Base-by-base conservation (phyloP, 2,113 vertebrate species). In the Clarias batrachus region DNA sequence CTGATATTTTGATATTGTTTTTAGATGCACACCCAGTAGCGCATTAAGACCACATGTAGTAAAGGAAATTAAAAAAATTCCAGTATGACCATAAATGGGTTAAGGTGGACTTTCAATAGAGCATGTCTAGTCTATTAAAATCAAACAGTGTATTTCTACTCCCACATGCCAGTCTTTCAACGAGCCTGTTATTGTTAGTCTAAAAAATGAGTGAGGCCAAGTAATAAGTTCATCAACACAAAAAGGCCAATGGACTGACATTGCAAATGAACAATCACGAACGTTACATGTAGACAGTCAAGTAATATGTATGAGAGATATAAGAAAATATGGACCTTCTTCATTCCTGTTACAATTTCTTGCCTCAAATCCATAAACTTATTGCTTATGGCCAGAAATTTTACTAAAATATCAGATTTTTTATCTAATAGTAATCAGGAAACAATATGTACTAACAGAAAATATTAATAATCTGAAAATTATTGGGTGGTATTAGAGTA, bases 1-100 rank as follows among this genome's bases (percentile, higher is more conserved):
- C 48, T 48, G 48, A 48, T 7, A 33, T 33, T 79, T 33, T 79
- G 9, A 62, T 37, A 80, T 62, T 80, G 76, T 79, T 79, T 79
- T 79, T 19, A 81, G 30, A 62, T 25, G 57, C 27, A 23, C 19
- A 3, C 56, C 60, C 57, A 80, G 78, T 80, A 19, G 33, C 30
- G 1, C n/a, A 59, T 27, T 59, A 80, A 80, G 78, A 62, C 62
- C 78, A 81, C 56, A 48, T 74, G 27, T 33, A 25, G 78, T 60
- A 81, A 81, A 62, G 78, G 78, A 81, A 81, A 81, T 81, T 81
- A 25, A 62, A 81, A 48, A 77, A 41, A 81, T 81, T 81, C 78
- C 78, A 80, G 17, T 33, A 52, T 60, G 13, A 60, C 30, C 27
- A 81, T 81, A 62, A 62, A 81, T 62, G 30, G 78, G 27, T 81